Percentiles rank a stretch among this genome's conserved stretches.
These are phyloP conservation scores for Hipparchia semele DNA, from an alignment of 2,888 invertebrate genomes.

Conservation along the genomic window DNA sequence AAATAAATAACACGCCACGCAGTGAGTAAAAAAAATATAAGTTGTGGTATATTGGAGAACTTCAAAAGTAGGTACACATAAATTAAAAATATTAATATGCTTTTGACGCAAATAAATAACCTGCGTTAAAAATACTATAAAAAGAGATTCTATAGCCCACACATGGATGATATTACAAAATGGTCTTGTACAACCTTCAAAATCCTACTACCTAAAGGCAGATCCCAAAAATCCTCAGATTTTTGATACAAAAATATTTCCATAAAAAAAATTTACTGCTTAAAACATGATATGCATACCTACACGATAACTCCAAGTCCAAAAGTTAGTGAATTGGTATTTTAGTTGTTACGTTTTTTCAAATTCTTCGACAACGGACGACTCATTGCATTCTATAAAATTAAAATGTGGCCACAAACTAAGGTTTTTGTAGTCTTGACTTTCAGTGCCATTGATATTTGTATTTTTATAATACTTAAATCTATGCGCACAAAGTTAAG, in stretches of 20 bases:
- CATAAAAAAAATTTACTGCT: background rate
- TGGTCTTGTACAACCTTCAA: background rate
- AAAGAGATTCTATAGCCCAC: background rate
- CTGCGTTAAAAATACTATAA: background rate
- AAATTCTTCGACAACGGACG: too few species aligned
- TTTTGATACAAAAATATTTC: background rate
- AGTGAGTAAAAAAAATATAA: background rate
- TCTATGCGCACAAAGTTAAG: background rate
- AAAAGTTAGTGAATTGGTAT: too few species aligned
- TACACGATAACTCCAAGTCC: too few species aligned
- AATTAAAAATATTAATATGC: constrained; percentile 5
- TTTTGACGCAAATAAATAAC: background rate
- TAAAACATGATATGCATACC: too few species aligned
- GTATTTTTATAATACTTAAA: too few species aligned
- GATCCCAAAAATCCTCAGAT: too few species aligned
- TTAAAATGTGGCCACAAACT: too few species aligned
- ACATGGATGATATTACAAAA: background rate
- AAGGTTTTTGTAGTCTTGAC: too few species aligned
- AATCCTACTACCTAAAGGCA: background rate
- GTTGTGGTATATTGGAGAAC: background rate
- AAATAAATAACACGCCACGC: constrained; percentile 18
- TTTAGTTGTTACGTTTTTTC: too few species aligned
- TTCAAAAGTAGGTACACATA: constrained; percentile 7
- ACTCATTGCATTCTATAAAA: too few species aligned
- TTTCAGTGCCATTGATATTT: too few species aligned